A percentile compares a stretch with the other conserved stretches of the same genome.
Evolutionary conservation across 2,113 vertebrate genomes (phyloP).

Genomic region (Odobenus rosmarus): DNA sequence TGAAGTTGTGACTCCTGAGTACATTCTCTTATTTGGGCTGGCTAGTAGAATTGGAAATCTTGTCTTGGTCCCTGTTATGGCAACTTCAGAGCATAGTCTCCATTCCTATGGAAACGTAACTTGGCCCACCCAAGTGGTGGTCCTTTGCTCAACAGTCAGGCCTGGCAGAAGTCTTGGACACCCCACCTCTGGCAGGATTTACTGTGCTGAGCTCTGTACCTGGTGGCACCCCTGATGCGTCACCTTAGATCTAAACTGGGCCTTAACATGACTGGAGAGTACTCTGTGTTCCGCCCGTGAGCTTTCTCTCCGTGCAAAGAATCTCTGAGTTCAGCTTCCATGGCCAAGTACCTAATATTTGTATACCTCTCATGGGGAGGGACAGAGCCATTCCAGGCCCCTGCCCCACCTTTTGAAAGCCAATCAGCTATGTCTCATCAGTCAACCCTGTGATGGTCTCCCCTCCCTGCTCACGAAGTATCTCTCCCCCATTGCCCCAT

Average conservation of each 20-base stretch:
- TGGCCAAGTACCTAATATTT: background rate
- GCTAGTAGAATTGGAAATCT: background rate
- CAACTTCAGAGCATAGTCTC: background rate
- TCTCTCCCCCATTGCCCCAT: background rate
- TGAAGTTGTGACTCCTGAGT: background rate
- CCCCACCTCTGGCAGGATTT: background rate
- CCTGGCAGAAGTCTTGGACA: background rate
- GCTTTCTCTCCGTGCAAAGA: background rate
- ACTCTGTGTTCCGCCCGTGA: rapidly evolving
- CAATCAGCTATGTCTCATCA: background rate
- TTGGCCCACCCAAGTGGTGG: too few relatives aligned
- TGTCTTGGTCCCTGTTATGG: background rate
- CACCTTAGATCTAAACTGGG: too few relatives aligned
- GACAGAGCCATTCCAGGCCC: rapidly evolving
- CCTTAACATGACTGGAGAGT: background rate
- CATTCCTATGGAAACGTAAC: background rate
- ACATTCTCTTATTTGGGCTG: background rate
- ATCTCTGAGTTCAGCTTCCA: background rate
- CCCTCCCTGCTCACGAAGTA: background rate
- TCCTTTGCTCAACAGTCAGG: background rate
- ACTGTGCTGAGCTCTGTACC: rapidly evolving
- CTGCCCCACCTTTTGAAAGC: background rate
- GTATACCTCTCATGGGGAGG: rapidly evolving
- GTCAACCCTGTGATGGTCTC: background rate
- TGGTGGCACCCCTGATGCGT: background rate